Evolutionary conservation across 2,888 invertebrate species (phyloP), one percentile per base, ranked within the genome.

Genomic region (Leucozona laternaria): DNA sequence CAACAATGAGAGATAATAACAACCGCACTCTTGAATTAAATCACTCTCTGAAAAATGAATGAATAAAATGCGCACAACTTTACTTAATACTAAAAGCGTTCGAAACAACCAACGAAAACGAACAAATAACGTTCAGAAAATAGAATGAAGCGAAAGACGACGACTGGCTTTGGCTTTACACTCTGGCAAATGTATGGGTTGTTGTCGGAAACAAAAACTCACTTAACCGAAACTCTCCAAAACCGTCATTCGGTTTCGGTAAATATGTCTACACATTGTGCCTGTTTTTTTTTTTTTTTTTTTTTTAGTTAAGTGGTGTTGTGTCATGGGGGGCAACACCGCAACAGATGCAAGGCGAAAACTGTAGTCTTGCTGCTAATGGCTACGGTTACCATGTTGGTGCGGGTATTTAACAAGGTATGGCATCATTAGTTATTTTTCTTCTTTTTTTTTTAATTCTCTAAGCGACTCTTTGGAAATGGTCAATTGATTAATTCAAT

Each of bases 321-420:
- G 37, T 31, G 64, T 20, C 1, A 66, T 45, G 68, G 68, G 76
- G 73, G 48, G 64, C 70, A 78, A 62, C 77, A 78, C 70, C 43
- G 64, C 70, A 78, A 62, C 77, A 78, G 70, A 68, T 62, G 55
- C 77, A 62, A 86, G 86, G 86, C 86, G 71, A 76, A 86, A 86
- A 79, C 86, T 86, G 86, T 76, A 40, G 40, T 60, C n/a, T n/a
- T n/a, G 31, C 34, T 28, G 10, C 43, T 31, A 43, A 64, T 40
- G 40, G 22, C 4, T 20, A 60, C 5, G 60, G 60, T 60, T 60
- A 40, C 60, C 60, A 60, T 60, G 20, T 22, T 20, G 13, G n/a
- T n/a, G 31, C 13, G 11, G 43, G n/a, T 43, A 43, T 43, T 2
- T 5, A 43, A 40, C 15, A 40, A 15, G 15, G 5, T 15, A 13